phyloP scores from a whole-genome alignment of 2,113 vertebrate species.

The Canis aureus region DNA sequence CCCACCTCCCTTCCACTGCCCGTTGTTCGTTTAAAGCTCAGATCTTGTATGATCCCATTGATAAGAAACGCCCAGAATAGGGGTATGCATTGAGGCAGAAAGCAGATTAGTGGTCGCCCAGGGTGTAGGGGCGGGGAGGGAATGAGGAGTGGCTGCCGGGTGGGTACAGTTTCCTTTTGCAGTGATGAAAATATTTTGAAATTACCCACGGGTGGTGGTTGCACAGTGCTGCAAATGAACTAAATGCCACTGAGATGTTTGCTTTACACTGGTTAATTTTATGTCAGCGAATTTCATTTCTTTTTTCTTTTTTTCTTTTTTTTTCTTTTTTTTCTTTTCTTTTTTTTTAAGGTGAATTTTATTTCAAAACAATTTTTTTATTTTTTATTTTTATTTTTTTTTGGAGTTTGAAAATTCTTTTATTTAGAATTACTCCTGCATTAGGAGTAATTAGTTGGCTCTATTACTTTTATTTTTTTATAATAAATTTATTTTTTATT shows the following conservation, averaged over 20 bases:
- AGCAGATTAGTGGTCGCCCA: neutral
- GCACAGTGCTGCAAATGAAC: neutral
- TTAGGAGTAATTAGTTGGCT: no score
- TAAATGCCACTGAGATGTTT: neutral
- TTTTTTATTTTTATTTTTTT: neutral
- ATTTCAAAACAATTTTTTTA: neutral
- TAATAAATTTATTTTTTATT: no score
- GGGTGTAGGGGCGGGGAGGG: no score
- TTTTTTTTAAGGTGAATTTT: neutral
- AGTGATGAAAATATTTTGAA: conserved; percentile 26
- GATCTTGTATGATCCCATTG: neutral
- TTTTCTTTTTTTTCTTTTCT: no score
- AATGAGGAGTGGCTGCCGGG: neutral
- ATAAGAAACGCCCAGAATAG: neutral
- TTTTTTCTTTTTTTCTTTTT: neutral
- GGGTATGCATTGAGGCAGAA: neutral
- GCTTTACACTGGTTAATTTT: neutral
- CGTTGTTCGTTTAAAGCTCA: no score
- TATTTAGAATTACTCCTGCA: no score
- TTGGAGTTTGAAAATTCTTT: no score
- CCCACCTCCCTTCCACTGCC: no score
- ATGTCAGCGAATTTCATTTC: neutral
- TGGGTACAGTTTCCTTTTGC: neutral
- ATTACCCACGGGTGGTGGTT: neutral
- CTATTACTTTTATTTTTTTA: no score